Base-by-base conservation (phyloP, 2,888 invertebrate genomes). In the Drosophila picticornis region DNA sequence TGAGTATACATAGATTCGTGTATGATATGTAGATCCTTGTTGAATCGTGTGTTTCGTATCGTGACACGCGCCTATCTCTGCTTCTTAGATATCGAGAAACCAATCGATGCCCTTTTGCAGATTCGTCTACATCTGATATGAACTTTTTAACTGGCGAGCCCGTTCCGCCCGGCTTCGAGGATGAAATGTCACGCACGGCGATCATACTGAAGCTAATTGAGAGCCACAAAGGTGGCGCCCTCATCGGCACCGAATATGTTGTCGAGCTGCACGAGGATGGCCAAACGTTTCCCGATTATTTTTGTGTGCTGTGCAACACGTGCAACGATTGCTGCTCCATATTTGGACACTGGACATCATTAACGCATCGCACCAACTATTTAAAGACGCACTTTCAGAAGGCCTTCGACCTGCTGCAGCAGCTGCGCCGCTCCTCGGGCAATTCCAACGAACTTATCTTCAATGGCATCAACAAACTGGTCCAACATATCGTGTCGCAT, bases 261-360 rank as follows among this genome's bases (percentile, higher is more conserved):
- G 92, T 97, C 52, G 97, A 97, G 93, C 93, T 97, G 82, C 94
- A 94, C 40, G 95, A 96, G 60, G 95, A 95, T 84, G 93, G 94
- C 10, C 95, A 95, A 76, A 94, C 95, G 89, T 96, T 96, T 92
- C 96, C 97, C 0, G 93, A 95, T 59, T 97, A 97, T 93, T 94
- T 96, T 59, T 97, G 97, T 93, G 94, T 96, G 80, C 94, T 97
- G 73, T 97, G 97, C 92, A 95, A 95, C 88, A 97, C 97, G 92
- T 95, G 96, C 81, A 97, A 97, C 46, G 96, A 97, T 91, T 96
- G 96, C 32, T 95, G 96, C 53, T 96, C 96, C 59, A 96, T 97
- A 80, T 94, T 97, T 92, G 95, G 96, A 77, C 97, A 97, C 92
- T 94, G 97, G 91, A 95, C 96, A 27, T 96, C 97, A 91, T 96